A percentile compares a stretch with the other conserved stretches of the same genome.
Conservation (phyloP, 2,113 vertebrate species). For the Mixornis gularis region DNA sequence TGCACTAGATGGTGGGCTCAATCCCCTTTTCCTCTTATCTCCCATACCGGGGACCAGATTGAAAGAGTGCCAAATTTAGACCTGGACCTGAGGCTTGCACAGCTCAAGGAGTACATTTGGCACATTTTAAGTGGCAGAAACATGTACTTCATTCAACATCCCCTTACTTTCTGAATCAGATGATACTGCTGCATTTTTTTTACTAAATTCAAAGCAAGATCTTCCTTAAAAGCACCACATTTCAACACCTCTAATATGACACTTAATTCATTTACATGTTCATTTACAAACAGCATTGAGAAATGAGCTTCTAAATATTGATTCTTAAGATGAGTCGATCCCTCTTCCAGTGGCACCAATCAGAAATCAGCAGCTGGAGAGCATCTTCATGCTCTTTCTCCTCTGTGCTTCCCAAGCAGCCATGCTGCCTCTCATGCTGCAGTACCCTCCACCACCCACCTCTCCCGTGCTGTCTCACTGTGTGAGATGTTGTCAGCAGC, state of each 20-base stretch:
- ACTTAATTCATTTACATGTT: neutral
- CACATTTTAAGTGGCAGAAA: neutral
- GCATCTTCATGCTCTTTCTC: neutral
- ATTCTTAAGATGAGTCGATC: neutral
- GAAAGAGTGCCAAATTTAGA: neutral
- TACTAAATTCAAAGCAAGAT: neutral
- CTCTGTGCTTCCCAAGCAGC: neutral
- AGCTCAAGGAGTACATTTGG: neutral
- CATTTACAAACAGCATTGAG: neutral
- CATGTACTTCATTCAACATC: neutral
- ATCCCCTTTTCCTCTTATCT: neutral
- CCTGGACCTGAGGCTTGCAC: neutral
- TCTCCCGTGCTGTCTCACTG: fast-evolving
- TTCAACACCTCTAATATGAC: neutral
- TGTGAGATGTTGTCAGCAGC: neutral
- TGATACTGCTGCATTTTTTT: neutral
- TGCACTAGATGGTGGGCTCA: neutral
- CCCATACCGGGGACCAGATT: neutral
- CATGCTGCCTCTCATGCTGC: fast-evolving
- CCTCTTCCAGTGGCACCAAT: neutral
- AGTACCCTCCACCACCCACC: neutral
- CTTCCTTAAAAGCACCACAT: neutral
- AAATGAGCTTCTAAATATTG: neutral
- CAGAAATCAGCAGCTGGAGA: neutral
- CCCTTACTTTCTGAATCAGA: neutral